phyloP scores from a whole-genome alignment of 2,113 vertebrate genomes.

The Benitochromis conjunctus region DNA sequence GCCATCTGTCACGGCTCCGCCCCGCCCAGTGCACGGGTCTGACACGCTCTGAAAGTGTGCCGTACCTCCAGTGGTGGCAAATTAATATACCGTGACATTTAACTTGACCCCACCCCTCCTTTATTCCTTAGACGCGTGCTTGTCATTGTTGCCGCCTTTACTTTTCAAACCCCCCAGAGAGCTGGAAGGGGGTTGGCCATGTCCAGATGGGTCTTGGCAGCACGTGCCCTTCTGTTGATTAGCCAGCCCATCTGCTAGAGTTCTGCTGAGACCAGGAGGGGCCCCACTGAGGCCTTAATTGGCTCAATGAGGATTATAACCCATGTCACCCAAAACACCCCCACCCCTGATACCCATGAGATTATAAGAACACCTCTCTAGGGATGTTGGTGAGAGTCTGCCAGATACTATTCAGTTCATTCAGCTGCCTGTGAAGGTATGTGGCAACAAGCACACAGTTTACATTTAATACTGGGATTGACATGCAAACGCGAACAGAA shows the following conservation, averaged over 20 bases:
- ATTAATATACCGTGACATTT: constrained; percentile 64
- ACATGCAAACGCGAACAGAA: accelerated
- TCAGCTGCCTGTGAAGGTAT: constrained; percentile 36
- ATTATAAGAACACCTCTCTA: constrained; percentile 46
- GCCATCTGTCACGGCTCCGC: constrained; percentile 67
- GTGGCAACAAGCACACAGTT: neutral
- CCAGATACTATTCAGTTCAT: constrained; percentile 19
- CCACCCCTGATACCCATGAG: constrained; percentile 34
- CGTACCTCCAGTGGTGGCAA: constrained; percentile 38
- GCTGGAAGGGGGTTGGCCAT: neutral
- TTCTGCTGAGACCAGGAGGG: constrained; percentile 47
- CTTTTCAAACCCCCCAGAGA: constrained; percentile 39
- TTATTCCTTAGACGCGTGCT: constrained; percentile 54
- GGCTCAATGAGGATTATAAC: constrained; percentile 72
- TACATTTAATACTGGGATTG: neutral
- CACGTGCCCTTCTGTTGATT: constrained; percentile 59
- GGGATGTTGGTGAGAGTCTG: constrained; percentile 27
- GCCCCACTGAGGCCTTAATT: constrained; percentile 68
- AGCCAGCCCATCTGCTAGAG: constrained; percentile 65
- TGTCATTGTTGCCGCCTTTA: constrained; percentile 46
- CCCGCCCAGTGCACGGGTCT: constrained; percentile 21
- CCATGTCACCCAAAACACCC: constrained; percentile 22
- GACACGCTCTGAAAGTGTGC: constrained; percentile 51
- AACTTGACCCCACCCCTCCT: constrained; percentile 19
- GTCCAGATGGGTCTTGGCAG: constrained; percentile 56